Evolutionary conservation across 2,888 invertebrate genomes (phyloP).

Genomic region (Odiellus spinosus): DNA sequence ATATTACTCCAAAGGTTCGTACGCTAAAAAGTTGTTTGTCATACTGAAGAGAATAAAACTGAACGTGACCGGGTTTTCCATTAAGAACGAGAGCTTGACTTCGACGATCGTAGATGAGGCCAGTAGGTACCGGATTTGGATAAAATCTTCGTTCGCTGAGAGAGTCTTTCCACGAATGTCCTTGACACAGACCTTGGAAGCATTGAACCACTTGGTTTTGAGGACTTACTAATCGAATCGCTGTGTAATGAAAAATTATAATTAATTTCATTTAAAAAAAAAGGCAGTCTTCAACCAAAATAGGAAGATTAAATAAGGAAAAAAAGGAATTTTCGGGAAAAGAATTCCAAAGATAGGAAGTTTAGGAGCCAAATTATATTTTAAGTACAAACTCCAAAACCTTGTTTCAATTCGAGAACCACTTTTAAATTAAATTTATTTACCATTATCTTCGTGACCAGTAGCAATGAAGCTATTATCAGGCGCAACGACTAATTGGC

Average conservation of each 20-base stretch:
- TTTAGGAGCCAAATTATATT: background rate
- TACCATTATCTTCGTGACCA: conserved; percentile 50
- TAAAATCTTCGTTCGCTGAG: background rate
- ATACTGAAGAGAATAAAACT: conserved; percentile 35
- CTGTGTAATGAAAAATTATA: conserved; percentile 25
- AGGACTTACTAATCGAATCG: conserved; percentile 30
- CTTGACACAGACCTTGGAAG: conserved; percentile 49
- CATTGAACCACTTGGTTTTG: conserved; percentile 38
- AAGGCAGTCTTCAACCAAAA: background rate
- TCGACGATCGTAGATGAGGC: conserved; percentile 27
- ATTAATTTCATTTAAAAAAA: background rate
- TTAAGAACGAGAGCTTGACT: conserved; percentile 31
- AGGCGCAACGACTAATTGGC: conserved; percentile 43
- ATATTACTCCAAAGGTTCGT: conserved; percentile 26
- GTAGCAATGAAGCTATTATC: conserved; percentile 48
- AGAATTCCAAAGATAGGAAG: background rate
- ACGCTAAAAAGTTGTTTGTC: conserved; percentile 54
- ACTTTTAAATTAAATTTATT: conserved; percentile 12
- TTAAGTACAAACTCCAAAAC: background rate
- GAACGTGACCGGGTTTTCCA: conserved; percentile 33
- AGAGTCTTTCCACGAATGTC: conserved; percentile 32
- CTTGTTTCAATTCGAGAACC: background rate
- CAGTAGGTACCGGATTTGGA: conserved; percentile 21
- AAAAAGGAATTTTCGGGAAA: background rate
- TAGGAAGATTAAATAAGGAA: no score